Conservation (phyloP, 2,888 invertebrate species). For the Chironomus riparius region DNA sequence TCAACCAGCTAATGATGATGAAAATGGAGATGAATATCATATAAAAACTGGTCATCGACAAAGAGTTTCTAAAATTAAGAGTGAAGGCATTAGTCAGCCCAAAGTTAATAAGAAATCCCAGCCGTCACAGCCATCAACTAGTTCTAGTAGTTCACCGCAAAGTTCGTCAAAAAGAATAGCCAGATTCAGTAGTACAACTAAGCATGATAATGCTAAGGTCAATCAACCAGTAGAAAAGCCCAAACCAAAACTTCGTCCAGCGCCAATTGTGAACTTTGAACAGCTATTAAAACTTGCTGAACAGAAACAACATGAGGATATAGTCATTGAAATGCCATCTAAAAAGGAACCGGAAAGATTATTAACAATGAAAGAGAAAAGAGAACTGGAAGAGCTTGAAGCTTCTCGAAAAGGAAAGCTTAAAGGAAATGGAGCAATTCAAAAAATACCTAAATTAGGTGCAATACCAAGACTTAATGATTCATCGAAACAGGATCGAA, state of each 20-base stretch:
- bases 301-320: constrained; percentile 71
- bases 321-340: constrained; percentile 50
- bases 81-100: constrained; percentile 37
- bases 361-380: constrained; percentile 72
- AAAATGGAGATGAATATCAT: constrained; percentile 62
- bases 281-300: constrained; percentile 72
- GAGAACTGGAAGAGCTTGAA: constrained; percentile 63
- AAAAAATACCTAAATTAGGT: constrained; percentile 6
- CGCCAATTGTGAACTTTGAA: constrained; percentile 68
- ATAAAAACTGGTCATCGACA: constrained; percentile 47
- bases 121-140: neutral
- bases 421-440: constrained; percentile 33
- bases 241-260: constrained; percentile 49
- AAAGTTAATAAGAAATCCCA: constrained; percentile 32
- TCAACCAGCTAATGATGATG: constrained; percentile 59
- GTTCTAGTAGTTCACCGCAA: constrained; percentile 24
- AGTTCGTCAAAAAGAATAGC: neutral
- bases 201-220: constrained; percentile 31
- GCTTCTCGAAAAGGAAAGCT: constrained; percentile 51
- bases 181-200: too few species aligned
- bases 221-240: constrained; percentile 38
- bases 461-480: constrained; percentile 30
- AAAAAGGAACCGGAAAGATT: constrained; percentile 55
- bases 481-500: constrained; percentile 12
- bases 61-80: constrained; percentile 36